Evolutionary conservation across 2,888 invertebrate species (phyloP).

Genomic region (Hybos culiciformis): DNA sequence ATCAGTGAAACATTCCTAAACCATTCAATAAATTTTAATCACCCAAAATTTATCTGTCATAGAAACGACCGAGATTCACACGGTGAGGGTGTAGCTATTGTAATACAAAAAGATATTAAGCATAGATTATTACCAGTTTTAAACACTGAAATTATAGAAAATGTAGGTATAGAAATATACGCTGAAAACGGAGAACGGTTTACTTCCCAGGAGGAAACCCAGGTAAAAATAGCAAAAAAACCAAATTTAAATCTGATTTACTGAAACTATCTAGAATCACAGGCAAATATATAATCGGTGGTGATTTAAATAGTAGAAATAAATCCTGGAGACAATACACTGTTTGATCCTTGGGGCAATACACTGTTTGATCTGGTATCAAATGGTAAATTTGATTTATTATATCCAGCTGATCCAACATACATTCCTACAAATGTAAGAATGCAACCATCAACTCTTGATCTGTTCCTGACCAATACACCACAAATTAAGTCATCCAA

Average conservation of each 20-base stretch:
- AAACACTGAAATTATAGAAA: slow-evolving; percentile 2
- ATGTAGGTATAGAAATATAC: neutral
- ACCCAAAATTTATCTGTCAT: slow-evolving; percentile 1
- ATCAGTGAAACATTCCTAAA: slow-evolving; percentile 2
- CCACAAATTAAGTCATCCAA: no score
- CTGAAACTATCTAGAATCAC: neutral
- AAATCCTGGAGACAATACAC: no score
- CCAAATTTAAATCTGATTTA: neutral
- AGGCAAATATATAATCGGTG: slow-evolving; percentile 1
- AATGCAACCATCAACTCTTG: no score
- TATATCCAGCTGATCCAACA: no score
- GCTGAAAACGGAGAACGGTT: neutral
- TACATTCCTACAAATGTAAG: no score
- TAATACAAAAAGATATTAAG: neutral
- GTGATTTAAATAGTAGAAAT: neutral
- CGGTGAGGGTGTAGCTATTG: slow-evolving; percentile 4
- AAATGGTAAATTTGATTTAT: no score
- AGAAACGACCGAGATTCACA: neutral
- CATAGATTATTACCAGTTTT: neutral
- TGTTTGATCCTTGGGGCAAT: no score
- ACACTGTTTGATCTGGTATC: no score
- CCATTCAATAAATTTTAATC: neutral
- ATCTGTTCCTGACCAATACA: no score
- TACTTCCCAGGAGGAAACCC: slow-evolving; percentile 2
- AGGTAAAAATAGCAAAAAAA: neutral